Evolutionary conservation across 64 coral and sea anemone species (phyloP).

Genomic region (Porites australiensis): DNA sequence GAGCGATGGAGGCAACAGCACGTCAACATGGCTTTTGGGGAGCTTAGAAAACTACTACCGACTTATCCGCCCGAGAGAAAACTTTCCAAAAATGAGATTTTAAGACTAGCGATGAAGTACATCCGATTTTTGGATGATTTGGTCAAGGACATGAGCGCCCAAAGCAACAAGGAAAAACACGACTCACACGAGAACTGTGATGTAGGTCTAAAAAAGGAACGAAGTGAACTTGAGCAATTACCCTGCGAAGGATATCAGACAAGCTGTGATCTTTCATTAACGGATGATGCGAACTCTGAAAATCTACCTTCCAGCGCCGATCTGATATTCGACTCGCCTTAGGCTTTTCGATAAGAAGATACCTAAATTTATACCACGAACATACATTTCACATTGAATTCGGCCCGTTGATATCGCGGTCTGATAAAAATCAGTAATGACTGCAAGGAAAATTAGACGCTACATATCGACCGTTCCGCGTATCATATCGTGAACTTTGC

Average conservation of each 20-base stretch:
- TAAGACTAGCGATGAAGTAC: conserved; percentile 92
- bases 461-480: not conserved
- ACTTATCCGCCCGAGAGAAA: conserved; percentile 86
- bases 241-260: not conserved
- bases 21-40: conserved; percentile 85
- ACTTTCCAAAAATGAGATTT: conserved; percentile 89
- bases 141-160: conserved; percentile 65
- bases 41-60: conserved; percentile 82
- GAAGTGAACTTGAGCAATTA: conserved; percentile 6
- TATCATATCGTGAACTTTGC: not conserved
- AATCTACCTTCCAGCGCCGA: not conserved
- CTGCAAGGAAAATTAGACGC: not conserved
- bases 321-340: conserved; percentile 3
- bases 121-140: conserved; percentile 83
- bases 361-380: not conserved
- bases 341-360: not conserved
- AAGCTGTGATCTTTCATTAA: not conserved
- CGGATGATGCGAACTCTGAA: not conserved
- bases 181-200: not conserved
- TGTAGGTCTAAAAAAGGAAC: not conserved
- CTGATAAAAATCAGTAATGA: not conserved
- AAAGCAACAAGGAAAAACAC: not conserved
- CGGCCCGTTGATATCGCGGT: conserved; percentile 28
- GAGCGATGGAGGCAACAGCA: conserved; percentile 87
- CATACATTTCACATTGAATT: not conserved